Base-by-base conservation (phyloP, 2,797 vertebrate genomes). In the Zalophus californianus region DNA sequence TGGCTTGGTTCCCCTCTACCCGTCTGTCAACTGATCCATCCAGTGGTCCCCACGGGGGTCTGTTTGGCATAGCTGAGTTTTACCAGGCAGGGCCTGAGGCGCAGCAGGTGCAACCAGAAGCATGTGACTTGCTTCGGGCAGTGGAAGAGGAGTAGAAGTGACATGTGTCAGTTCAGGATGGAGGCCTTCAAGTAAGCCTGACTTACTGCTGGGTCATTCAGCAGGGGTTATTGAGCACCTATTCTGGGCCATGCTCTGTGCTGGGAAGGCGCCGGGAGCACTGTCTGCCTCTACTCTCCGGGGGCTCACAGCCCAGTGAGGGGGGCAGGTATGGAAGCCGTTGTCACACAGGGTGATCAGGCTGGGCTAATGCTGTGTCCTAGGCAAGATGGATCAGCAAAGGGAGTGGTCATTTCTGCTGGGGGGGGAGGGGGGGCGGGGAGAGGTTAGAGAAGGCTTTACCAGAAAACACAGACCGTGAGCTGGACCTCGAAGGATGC, bases 401-500 rank as follows among this genome's bases (percentile, higher is more conserved):
- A 86, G 32, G 12, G 58, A 15, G 29, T 8, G 14, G 16, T 29
- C 60, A 29, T 12, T 32, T 72, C 72, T 72, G 32, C 7, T 20
- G 13, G 44, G 18, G 3, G 10, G 4, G 4, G 15, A 14, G 16
- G 0, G 66, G n/a, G 0, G 66, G n/a, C 5, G 13, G 0, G 66
- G n/a, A 35, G 18, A 68, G 29, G 15, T 62, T 44, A 70, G 13
- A 60, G 68, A 89, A 82, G 56, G 20, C 23, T 25, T 77, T 86
- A 32, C 54, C 54, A 60, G 79, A 87, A 94, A 54, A 29, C 29
- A 23, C 32, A 66, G 27, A 6, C 44, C 21, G 10, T 20, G 44
- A 77, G 52, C 62, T 94, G 25, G 32, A 20, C 85, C 72, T 86
- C 44, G 60, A 96, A 90, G 92, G 54, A 60, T 16, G 20, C 23